phyloP scores from a whole-genome alignment of 2,888 invertebrate genomes.

The Helicoverpa assulta region DNA sequence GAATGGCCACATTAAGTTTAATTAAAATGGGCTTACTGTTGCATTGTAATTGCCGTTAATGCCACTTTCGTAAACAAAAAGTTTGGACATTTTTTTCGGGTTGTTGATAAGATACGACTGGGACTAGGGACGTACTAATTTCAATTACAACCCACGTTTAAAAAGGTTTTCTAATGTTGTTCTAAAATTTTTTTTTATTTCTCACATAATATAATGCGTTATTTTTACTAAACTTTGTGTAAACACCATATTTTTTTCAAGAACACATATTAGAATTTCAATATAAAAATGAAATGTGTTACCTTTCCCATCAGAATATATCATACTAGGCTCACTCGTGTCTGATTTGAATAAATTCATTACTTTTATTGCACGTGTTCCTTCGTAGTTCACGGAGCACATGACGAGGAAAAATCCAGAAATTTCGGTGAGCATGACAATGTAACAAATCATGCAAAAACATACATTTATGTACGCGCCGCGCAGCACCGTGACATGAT shows the following conservation, averaged over 20 bases:
- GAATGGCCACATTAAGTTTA: slow-evolving; percentile 74
- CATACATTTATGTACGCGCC: slow-evolving; percentile 33
- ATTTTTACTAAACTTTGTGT: not conserved
- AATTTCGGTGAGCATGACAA: slow-evolving; percentile 24
- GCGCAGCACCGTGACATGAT: slow-evolving; percentile 34
- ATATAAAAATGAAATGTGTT: not conserved
- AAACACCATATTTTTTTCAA: no score
- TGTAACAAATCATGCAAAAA: slow-evolving; percentile 59
- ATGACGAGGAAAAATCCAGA: slow-evolving; percentile 8
- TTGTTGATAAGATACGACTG: slow-evolving; percentile 13
- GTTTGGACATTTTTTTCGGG: slow-evolving; percentile 17
- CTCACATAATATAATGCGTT: not conserved
- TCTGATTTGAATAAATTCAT: slow-evolving; percentile 38
- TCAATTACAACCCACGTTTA: not conserved
- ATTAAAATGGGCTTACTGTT: slow-evolving; percentile 71
- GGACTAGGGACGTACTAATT: not conserved
- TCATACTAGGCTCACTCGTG: not conserved
- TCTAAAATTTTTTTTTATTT: no score
- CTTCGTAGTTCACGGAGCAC: not conserved
- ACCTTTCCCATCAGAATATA: not conserved
- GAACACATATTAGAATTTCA: not conserved
- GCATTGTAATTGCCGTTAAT: slow-evolving; percentile 48
- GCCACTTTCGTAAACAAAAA: slow-evolving; percentile 52
- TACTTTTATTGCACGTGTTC: slow-evolving; percentile 20
- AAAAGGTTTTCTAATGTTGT: no score